Evolutionary conservation across 2,797 vertebrate genomes (phyloP).

Genomic region (Triplophysa yarkandensis): DNA sequence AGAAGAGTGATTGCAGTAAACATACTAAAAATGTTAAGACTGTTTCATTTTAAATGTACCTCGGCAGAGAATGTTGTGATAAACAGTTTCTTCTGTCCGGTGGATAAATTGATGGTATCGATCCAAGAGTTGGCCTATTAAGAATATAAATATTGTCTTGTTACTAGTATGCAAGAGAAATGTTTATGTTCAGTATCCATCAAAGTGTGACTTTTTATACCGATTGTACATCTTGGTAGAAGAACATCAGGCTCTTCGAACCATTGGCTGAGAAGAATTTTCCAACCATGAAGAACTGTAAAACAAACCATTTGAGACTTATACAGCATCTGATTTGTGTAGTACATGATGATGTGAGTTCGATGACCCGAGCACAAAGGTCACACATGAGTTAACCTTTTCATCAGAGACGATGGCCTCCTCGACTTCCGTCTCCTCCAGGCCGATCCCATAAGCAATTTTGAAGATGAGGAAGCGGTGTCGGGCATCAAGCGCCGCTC

Average conservation of each 20-base stretch:
- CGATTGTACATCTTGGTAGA: constrained; percentile 74
- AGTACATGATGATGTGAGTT: not conserved
- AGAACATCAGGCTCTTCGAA: constrained; percentile 80
- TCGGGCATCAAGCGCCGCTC: constrained; percentile 74
- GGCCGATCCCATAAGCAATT: constrained; percentile 67
- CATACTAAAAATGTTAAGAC: not conserved
- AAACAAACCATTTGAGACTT: not conserved
- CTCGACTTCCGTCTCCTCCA: constrained; percentile 76
- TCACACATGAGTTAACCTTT: constrained; percentile 66
- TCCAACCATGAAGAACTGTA: constrained; percentile 77
- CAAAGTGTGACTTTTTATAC: constrained; percentile 59
- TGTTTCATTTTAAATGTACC: constrained; percentile 61
- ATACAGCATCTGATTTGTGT: not conserved
- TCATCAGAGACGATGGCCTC: constrained; percentile 78
- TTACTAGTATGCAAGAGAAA: constrained; percentile 4
- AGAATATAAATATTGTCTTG: not conserved
- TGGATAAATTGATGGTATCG: constrained; percentile 57
- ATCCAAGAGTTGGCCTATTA: constrained; percentile 24
- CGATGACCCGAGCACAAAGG: not conserved
- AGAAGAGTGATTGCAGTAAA: too few relatives aligned
- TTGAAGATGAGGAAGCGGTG: constrained; percentile 76
- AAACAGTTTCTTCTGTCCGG: constrained; percentile 77
- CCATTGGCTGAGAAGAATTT: constrained; percentile 78
- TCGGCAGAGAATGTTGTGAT: constrained; percentile 76
- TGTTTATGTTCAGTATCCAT: not conserved